These are phyloP conservation scores for Hippopotamus amphibius DNA, from an alignment of 2,113 vertebrate species.

Conservation along the genomic window DNA sequence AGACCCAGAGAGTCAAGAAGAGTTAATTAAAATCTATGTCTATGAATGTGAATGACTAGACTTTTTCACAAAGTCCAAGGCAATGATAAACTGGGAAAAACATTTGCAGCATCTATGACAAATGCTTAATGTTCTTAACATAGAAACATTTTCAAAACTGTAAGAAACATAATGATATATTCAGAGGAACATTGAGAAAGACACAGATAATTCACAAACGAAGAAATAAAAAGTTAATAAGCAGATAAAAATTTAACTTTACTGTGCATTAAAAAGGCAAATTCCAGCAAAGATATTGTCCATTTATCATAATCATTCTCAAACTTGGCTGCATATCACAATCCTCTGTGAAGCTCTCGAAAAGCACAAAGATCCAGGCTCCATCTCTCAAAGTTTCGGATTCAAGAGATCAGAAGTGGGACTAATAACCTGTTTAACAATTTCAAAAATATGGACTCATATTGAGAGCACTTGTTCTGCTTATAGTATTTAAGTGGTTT, in stretches of 20 bases:
- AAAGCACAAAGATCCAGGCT: background rate
- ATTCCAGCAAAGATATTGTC: background rate
- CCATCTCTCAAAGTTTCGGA: background rate
- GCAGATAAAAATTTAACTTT: background rate
- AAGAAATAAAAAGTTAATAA: background rate
- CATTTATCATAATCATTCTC: background rate
- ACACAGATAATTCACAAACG: background rate
- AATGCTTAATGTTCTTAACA: background rate
- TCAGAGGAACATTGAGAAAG: background rate
- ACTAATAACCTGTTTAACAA: background rate
- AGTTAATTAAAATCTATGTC: constrained; percentile 20
- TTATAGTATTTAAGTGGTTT: background rate
- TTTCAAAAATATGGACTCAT: background rate
- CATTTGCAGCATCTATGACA: background rate
- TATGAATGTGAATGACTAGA: background rate
- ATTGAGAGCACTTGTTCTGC: background rate
- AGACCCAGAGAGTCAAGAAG: background rate
- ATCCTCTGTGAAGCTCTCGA: background rate
- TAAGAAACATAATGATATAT: background rate
- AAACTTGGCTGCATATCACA: background rate
- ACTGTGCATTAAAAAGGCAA: background rate
- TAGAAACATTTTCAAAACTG: background rate
- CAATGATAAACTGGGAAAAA: background rate
- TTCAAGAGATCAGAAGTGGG: background rate
- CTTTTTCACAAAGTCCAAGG: background rate